Base-by-base conservation (phyloP, 1,140 invertebrate genomes). In the Episyrphus balteatus region DNA sequence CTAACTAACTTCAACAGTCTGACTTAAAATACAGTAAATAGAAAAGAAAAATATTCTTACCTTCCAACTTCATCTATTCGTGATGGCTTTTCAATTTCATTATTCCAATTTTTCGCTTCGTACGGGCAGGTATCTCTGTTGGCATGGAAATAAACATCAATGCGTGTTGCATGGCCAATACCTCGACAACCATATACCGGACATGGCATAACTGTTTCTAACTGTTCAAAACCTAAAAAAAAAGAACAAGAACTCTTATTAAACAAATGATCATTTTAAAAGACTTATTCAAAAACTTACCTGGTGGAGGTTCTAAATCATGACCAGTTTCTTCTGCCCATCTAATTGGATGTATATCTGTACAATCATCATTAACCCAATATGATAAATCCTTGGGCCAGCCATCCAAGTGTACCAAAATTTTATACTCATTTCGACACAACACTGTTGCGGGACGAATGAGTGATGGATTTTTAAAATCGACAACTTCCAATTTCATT, bases 401-500 rank as follows among this genome's bases (percentile, higher is more conserved):
- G 10, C 91, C 91, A 70, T 95, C 92, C 70, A 94, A 92, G 58
- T 88, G 80, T 44, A 97, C 80, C 58, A 84, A 81, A 15, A 95
- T 74, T 63, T 83, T 79, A 66, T 86, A 81, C 5, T 80, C 81
- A 58, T 79, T 78, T 13, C 89, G 80, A 41, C 86, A 84, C 48
- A 76, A 77, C 5, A 97, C 79, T 0, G 86, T 87, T 1, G 89
- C 89, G 5, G 92, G 91, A 19, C 92, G 75, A 41, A 97, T 86
- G 3, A 96, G 68, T 55, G 75, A 74, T 34, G 75, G 74, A 51
- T 75, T 75, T 55, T 89, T 75, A 56, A 83, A 84, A 66, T 97
- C 93, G 1, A 96, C 87, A 6, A 83, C 87, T 75, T 96, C 93
- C 2, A 96, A 68, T 67, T 88, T 87, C 88, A 93, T 92, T 13